Base-by-base conservation (phyloP, 2,888 invertebrate species). In the Melinaea marsaeus region DNA sequence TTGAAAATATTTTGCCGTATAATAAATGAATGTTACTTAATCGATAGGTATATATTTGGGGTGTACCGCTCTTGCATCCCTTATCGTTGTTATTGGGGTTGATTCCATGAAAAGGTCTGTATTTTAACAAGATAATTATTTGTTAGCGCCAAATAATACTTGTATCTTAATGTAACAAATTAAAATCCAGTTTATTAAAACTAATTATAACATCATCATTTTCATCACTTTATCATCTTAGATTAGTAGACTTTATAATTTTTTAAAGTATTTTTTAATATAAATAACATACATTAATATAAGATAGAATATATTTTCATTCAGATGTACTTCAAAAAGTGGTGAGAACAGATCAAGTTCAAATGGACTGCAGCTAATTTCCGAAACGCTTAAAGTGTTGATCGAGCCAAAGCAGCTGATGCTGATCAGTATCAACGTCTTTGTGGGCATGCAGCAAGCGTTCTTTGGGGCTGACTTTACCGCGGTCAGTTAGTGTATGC, bases 381-480 rank as follows among this genome's bases (percentile, higher is more conserved):
- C 85, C 0, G 91, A 92, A n/a, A 94, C 94, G 0, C 74, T 92
- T 67, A 89, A 87, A 72, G 92, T 94, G 64, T 77, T 94, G 71
- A 81, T 88, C 65, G 90, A 93, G 64, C 91, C 91, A 0, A 90
- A 92, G 58, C 94, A 94, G 77, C 74, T 94, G 33, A 83, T 95
- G 51, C 82, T 95, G 37, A 88, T 95, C 68, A 92, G 92, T 4
- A 82, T 95, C 60, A 95, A 94, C 33, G 86, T 94, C 57, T 95
- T 94, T 85, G 91, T 94, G 42, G 95, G 95, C 0, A 80, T 94
- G 66, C 93, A 94, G 73, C 94, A 94, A 78, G 94, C 94, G 0
- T 95, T 93, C 81, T 91, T 94, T 57, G 92, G 92, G 0, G 94
- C 93, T 59, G 92, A 92, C 67, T 91, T 89, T 67, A 91, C 90